These are phyloP conservation scores for Stichopus horrens DNA, from an alignment of 53 echinoderm and acorn worm genomes.

Conservation along the genomic window DNA sequence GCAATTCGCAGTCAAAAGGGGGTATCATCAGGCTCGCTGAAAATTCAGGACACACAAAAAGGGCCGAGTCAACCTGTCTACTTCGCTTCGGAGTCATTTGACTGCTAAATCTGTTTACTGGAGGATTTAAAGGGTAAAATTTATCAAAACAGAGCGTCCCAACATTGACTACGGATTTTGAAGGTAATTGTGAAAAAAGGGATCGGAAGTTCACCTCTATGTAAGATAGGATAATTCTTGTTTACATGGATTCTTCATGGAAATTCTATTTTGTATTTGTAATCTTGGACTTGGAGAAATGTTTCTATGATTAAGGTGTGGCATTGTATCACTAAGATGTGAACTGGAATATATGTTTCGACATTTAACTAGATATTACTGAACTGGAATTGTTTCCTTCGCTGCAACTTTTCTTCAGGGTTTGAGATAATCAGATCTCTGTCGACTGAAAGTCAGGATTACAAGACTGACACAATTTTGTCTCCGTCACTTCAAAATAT, in stretches of 20 bases:
- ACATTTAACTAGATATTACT: no score
- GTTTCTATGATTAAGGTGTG: no score
- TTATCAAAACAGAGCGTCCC: background rate
- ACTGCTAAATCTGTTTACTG: constrained; percentile 18
- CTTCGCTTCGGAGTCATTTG: background rate
- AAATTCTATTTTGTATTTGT: background rate
- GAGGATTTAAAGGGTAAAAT: constrained; percentile 7
- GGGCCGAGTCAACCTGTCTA: constrained; percentile 2
- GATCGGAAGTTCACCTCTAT: background rate
- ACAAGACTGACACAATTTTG: no score
- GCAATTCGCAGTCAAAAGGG: background rate
- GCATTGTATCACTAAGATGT: no score
- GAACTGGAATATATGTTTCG: no score
- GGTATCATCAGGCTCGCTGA: background rate
- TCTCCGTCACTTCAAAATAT: no score
- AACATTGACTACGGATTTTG: background rate
- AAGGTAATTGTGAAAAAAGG: background rate
- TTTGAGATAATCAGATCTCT: no score
- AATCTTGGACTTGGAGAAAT: background rate
- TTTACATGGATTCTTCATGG: background rate
- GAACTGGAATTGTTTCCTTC: no score
- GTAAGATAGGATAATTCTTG: no score
- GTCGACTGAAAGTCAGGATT: no score
- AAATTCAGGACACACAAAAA: background rate
- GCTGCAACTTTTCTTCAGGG: no score